phyloP scores from a whole-genome alignment of 2,113 vertebrate species.

The Panthera tigris region DNA sequence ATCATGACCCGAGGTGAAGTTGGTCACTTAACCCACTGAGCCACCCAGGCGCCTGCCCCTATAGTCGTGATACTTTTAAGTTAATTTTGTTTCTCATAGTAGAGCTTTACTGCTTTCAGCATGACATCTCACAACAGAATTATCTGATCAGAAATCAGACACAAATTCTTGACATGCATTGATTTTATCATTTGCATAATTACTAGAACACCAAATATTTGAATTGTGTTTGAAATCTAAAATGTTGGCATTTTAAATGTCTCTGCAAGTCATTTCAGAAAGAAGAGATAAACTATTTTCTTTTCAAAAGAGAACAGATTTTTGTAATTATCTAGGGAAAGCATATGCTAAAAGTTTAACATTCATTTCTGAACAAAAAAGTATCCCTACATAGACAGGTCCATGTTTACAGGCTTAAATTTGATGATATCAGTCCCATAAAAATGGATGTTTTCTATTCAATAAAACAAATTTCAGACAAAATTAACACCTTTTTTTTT shows the following conservation, averaged over 20 bases:
- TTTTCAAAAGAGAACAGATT: not conserved
- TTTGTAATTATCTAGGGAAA: not conserved
- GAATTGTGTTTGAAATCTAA: not conserved
- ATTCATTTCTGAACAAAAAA: not conserved
- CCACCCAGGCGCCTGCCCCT: not conserved
- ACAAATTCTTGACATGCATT: not conserved
- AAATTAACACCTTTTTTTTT: not conserved
- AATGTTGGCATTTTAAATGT: not conserved
- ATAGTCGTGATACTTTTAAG: not conserved
- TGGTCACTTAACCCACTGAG: too few relatives aligned
- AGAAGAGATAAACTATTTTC: not conserved
- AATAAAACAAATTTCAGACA: not conserved
- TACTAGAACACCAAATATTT: slow-evolving; percentile 1
- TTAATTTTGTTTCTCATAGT: not conserved
- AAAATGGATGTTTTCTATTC: not conserved
- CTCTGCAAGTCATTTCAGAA: slow-evolving; percentile 1
- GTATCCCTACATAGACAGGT: too few relatives aligned
- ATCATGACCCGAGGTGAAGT: too few relatives aligned
- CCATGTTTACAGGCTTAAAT: not conserved
- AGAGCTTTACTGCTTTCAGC: not conserved
- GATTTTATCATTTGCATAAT: slow-evolving; percentile 36
- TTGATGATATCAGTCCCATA: not conserved
- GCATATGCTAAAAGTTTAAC: not conserved
- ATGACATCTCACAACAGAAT: not conserved
- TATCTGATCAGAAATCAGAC: not conserved